These are phyloP conservation scores for Sarcophaga carnaria DNA, from an alignment of 2,888 invertebrate species.

Conservation along the genomic window DNA sequence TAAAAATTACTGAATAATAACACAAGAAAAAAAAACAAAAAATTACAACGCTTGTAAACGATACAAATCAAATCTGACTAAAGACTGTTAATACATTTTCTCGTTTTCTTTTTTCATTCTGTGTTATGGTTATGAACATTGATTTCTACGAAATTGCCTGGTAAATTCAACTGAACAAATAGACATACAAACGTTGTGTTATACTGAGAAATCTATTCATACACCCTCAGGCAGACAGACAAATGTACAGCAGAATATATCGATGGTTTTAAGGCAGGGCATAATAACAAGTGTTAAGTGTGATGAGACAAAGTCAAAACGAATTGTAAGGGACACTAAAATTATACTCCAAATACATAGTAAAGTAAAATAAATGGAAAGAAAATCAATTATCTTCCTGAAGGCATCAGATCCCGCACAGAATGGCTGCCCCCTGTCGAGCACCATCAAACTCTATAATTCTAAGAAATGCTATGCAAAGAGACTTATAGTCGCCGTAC, in stretches of 20 bases:
- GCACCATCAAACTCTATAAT: too few relatives aligned
- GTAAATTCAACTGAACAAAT: neutral
- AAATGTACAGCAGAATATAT: neutral
- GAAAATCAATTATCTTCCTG: too few relatives aligned
- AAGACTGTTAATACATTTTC: neutral
- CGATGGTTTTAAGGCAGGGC: neutral
- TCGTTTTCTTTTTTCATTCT: too few relatives aligned
- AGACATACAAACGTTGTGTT: neutral
- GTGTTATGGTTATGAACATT: neutral
- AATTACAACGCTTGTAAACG: neutral
- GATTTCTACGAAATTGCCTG: neutral
- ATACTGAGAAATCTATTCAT: neutral
- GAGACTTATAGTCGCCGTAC: too few relatives aligned
- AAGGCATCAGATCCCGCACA: too few relatives aligned
- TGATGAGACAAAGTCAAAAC: neutral
- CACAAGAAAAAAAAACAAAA: neutral
- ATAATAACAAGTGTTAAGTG: neutral
- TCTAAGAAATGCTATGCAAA: too few relatives aligned
- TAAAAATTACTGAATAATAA: neutral
- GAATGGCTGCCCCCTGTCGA: too few relatives aligned
- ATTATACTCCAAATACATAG: too few relatives aligned
- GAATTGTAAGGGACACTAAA: too few relatives aligned
- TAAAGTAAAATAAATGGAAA: too few relatives aligned
- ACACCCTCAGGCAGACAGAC: neutral
- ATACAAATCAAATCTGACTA: neutral